These are phyloP conservation scores for Globodera rostochiensis DNA, from an alignment of 1,140 invertebrate species.

Conservation along the genomic window DNA sequence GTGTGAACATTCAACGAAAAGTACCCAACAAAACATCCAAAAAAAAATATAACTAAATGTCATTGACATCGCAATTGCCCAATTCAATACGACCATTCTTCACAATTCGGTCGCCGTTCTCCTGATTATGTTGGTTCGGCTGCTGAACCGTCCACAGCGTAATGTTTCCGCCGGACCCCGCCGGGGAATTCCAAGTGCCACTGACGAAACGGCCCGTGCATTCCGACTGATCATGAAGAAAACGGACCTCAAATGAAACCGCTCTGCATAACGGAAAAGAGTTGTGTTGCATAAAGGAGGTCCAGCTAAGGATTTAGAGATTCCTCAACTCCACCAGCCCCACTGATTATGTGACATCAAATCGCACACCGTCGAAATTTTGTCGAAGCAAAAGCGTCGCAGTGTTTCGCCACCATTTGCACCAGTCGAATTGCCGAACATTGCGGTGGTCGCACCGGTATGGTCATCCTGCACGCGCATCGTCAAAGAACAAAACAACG, in stretches of 20 bases:
- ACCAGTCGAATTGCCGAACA: neutral
- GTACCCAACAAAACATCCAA: too few species aligned
- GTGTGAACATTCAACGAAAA: too few species aligned
- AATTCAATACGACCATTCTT: conserved; percentile 5
- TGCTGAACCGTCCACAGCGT: conserved; percentile 19
- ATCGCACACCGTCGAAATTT: neutral
- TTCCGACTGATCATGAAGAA: conserved; percentile 20
- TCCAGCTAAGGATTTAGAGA: too few species aligned
- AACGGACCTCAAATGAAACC: conserved; percentile 21
- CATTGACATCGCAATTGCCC: conserved; percentile 25
- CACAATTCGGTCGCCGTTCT: neutral
- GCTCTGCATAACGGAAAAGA: neutral
- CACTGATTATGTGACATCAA: neutral
- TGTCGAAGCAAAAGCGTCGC: neutral
- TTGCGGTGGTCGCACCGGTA: neutral
- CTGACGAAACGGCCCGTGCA: conserved; percentile 17
- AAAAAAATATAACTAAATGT: conserved; percentile 16
- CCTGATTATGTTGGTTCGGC: neutral
- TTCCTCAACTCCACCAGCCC: too few species aligned
- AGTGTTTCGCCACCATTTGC: neutral
- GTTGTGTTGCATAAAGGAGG: too few species aligned
- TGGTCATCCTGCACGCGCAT: neutral
- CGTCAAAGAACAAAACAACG: neutral
- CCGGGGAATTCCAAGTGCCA: conserved; percentile 16
- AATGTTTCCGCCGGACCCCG: neutral